Evolutionary conservation across 1,140 invertebrate genomes (phyloP).

Genomic region (Araneus ventricosus): DNA sequence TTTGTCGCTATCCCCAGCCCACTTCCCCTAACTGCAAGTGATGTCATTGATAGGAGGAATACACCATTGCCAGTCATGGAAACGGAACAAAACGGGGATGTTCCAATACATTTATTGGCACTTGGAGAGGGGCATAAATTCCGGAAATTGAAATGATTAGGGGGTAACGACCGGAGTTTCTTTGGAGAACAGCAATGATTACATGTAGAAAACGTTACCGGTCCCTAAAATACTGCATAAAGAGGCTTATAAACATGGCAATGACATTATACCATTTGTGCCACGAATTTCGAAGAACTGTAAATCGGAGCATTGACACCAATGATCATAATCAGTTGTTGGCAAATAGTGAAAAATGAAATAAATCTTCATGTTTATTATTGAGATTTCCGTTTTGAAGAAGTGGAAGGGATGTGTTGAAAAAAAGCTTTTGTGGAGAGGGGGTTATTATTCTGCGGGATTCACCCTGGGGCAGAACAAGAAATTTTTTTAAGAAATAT

Average conservation of each 20-base stretch:
- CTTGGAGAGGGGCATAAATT: neutral
- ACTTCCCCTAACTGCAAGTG: neutral
- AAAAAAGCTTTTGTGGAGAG: neutral
- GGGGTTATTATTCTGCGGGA: too few species aligned
- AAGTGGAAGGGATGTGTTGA: neutral
- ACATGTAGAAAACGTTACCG: neutral
- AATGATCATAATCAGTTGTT: neutral
- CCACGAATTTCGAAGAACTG: neutral
- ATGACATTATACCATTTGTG: neutral
- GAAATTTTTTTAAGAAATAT: too few species aligned
- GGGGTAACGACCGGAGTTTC: neutral
- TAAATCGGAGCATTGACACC: neutral
- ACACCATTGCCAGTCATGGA: neutral
- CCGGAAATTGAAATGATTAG: constrained; percentile 10
- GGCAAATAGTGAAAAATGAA: constrained; percentile 11
- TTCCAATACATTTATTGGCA: neutral
- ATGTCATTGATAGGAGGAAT: neutral
- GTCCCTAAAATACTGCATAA: neutral
- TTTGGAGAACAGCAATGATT: neutral
- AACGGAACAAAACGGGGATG: neutral
- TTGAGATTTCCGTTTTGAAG: neutral
- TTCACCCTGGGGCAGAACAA: too few species aligned
- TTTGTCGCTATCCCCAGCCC: neutral
- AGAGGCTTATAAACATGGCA: neutral
- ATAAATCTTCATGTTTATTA: constrained; percentile 7